A percentile compares a stretch with the other conserved stretches of the same genome.
These are phyloP conservation scores for Apogon talboti DNA, from an alignment of 2,797 vertebrate species.

Conservation along the genomic window DNA sequence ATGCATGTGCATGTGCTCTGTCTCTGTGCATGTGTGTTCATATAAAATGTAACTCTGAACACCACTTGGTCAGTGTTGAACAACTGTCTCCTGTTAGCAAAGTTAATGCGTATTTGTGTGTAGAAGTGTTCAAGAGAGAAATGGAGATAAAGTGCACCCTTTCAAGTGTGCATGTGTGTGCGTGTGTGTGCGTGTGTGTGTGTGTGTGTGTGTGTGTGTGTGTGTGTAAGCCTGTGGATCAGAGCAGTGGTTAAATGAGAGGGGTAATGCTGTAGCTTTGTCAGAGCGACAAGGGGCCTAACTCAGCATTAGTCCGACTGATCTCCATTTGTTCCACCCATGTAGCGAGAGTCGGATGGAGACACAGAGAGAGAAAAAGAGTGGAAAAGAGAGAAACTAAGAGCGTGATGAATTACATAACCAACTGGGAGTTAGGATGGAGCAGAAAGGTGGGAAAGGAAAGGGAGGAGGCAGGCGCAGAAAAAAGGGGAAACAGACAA, in stretches of 20 bases:
- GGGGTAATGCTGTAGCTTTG: conserved; percentile 71
- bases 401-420: conserved; percentile 53
- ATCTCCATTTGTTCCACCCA: conserved; percentile 77
- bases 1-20: conserved; percentile 13
- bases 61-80: conserved; percentile 4
- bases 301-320: conserved; percentile 71
- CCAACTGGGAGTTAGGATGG: conserved; percentile 42
- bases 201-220: conserved; percentile 17
- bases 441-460: conserved; percentile 31
- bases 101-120: conserved; percentile 10
- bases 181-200: conserved; percentile 10
- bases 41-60: not conserved
- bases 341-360: conserved; percentile 43
- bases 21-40: not conserved
- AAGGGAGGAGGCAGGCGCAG: conserved; percentile 4
- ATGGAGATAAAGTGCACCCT: conserved; percentile 52
- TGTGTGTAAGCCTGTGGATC: conserved; percentile 52
- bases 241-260: conserved; percentile 67
- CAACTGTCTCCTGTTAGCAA: conserved; percentile 11
- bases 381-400: conserved; percentile 29
- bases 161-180: conserved; percentile 43
- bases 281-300: conserved; percentile 67
- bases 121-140: conserved; percentile 31
- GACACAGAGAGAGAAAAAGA: conserved; percentile 22
- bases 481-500: conserved; percentile 14